Base-by-base conservation (phyloP, 2,888 invertebrate species). In the Himalopsyche kuldschensis region DNA sequence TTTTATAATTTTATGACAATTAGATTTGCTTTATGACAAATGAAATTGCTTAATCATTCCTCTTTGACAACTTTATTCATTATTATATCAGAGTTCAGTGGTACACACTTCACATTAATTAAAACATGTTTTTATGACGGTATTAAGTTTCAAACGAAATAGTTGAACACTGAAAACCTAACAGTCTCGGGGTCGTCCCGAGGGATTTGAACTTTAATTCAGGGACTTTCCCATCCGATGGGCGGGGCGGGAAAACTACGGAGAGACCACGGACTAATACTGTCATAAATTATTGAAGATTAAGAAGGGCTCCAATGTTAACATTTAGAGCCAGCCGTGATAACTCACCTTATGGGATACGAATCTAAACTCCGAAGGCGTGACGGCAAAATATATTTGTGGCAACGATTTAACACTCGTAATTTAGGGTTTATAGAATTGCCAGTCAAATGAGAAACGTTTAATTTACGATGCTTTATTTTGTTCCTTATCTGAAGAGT, bases 271-370 rank as follows among this genome's bases (percentile, higher is more conserved):
- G 17, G 75, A 10, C 31, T 77, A 77, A 77, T 77, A 32, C 24
- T 35, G 35, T 31, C 77, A 77, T 77, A 77, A 77, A 77, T 77
- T 77, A 77, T 77, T 77, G 35, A 77, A 77, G 77, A 77, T 77
- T 77, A 77, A 77, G 77, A 77, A 35, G 35, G 77, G 35, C 32
- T n/a, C 75, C 32, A n/a, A 41, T 41, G 77, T 35, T 35, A 35
- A 35, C 77, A 35, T 35, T 77, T 35, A 10, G 35, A 32, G 75
- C 32, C 24, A 15, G 32, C 31, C 75, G 75, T 32, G 75, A 75
- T 75, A 75, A 75, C 75, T 75, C 75, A 75, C n/a, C 32, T 75
- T 6, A 24, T 20, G 24, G 55, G 55, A 24, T 24, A 20, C 24
- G 55, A 55, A 24, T 24, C 55, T n/a, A 55, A 24, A 55, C 24